These are phyloP conservation scores for Nymphalis urticae DNA, from an alignment of 2,888 invertebrate species.

Conservation along the genomic window DNA sequence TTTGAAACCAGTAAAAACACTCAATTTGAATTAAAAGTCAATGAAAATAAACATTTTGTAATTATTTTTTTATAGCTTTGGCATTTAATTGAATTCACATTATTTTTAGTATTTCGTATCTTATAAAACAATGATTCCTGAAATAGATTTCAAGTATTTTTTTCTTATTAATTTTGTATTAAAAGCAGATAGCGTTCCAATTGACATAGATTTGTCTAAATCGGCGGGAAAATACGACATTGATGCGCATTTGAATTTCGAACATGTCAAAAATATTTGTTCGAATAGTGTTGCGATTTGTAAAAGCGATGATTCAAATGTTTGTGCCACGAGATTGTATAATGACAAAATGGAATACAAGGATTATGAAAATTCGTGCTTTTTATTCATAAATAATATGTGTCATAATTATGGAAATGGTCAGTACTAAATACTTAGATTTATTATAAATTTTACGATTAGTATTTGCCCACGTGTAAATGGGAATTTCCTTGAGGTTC, in stretches of 20 bases:
- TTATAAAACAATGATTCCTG: not conserved
- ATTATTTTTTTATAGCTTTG: not conserved
- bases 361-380: conserved; percentile 58
- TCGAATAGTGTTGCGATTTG: conserved; percentile 44
- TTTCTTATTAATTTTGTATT: not conserved
- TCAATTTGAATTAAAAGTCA: not conserved
- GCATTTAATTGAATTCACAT: not conserved
- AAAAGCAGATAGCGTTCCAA: not conserved
- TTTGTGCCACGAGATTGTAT: conserved; percentile 50
- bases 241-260: conserved; percentile 45
- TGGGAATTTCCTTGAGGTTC: no score
- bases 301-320: conserved; percentile 38
- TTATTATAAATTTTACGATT: no score
- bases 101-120: not conserved
- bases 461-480: no score
- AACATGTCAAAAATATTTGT: conserved; percentile 47
- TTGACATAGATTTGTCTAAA: not conserved
- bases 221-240: conserved; percentile 17
- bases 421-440: conserved; percentile 37
- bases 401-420: conserved; percentile 58
- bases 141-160: not conserved
- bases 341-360: conserved; percentile 42
- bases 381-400: conserved; percentile 60
- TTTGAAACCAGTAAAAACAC: not conserved
- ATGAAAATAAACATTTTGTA: not conserved